Conservation (phyloP, 2,797 vertebrate species). For the Podargus strigoides region DNA sequence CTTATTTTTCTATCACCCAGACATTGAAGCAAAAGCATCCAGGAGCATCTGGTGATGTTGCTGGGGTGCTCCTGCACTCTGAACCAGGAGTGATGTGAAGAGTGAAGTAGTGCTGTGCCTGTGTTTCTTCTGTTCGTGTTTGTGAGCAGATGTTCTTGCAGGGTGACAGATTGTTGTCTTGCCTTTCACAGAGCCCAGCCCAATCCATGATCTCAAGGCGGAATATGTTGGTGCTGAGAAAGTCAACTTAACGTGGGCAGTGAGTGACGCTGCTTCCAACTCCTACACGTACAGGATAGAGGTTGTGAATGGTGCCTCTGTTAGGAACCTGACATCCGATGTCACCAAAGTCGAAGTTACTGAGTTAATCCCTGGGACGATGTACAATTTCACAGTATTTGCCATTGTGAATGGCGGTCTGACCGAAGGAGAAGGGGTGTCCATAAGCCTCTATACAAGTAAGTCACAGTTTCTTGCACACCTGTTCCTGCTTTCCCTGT, state of each 20-base stretch:
- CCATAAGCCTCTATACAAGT: background rate
- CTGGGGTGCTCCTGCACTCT: background rate
- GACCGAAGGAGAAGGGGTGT: background rate
- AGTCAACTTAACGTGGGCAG: background rate
- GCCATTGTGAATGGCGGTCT: background rate
- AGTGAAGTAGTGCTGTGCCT: background rate
- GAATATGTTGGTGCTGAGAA: too few relatives aligned
- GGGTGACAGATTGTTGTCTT: background rate
- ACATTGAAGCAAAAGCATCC: background rate
- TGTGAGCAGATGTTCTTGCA: background rate
- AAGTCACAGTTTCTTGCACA: background rate
- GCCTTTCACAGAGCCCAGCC: too few relatives aligned
- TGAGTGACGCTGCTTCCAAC: background rate
- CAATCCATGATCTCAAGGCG: too few relatives aligned
- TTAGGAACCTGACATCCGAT: rapidly evolving
- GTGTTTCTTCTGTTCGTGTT: background rate
- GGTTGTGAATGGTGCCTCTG: rapidly evolving
- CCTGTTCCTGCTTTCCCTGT: background rate
- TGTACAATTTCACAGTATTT: background rate
- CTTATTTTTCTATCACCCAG: background rate
- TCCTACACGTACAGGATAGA: background rate
- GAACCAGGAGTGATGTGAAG: background rate
- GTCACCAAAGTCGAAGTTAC: background rate
- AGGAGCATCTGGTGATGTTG: too few relatives aligned
- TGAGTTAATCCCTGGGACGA: background rate